Evolutionary conservation across 1,140 invertebrate species (phyloP).

Genomic region (Eupeodes corollae): DNA sequence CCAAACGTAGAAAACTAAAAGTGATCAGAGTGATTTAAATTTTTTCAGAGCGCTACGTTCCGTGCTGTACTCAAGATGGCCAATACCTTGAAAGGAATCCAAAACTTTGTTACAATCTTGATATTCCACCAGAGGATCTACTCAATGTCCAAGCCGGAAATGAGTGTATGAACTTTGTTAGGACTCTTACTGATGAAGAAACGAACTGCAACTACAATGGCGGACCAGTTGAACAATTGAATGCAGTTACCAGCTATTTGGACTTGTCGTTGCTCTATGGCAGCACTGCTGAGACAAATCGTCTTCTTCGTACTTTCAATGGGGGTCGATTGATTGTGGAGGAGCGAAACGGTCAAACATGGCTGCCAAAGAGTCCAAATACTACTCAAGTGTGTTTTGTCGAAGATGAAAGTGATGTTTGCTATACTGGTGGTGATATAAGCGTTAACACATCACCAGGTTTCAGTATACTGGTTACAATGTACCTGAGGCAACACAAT

Average conservation of each 20-base stretch:
- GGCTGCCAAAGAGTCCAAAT: constrained; percentile 55
- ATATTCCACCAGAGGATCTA: constrained; percentile 70
- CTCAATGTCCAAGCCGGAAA: constrained; percentile 56
- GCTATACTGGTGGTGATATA: constrained; percentile 64
- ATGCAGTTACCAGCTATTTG: constrained; percentile 70
- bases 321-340: constrained; percentile 56
- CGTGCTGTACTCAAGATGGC: too few relatives aligned
- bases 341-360: constrained; percentile 51
- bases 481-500: constrained; percentile 84
- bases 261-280: constrained; percentile 81
- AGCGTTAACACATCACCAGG: constrained; percentile 80
- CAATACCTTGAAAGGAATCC: too few relatives aligned
- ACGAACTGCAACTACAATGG: constrained; percentile 47
- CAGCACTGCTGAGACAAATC: constrained; percentile 51
- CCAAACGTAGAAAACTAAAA: too few relatives aligned
- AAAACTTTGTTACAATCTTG: constrained; percentile 54
- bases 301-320: constrained; percentile 47
- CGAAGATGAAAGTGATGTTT: constrained; percentile 46
- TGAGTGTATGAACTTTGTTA: constrained; percentile 75
- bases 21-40: too few relatives aligned
- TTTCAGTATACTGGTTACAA: constrained; percentile 67
- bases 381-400: constrained; percentile 51
- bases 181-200: constrained; percentile 60
- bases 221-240: constrained; percentile 68
- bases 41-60: too few relatives aligned